A percentile compares a stretch with the other conserved stretches of the same genome.
These are phyloP conservation scores for Sesia bembeciformis DNA, from an alignment of 2,888 invertebrate genomes.

Conservation along the genomic window DNA sequence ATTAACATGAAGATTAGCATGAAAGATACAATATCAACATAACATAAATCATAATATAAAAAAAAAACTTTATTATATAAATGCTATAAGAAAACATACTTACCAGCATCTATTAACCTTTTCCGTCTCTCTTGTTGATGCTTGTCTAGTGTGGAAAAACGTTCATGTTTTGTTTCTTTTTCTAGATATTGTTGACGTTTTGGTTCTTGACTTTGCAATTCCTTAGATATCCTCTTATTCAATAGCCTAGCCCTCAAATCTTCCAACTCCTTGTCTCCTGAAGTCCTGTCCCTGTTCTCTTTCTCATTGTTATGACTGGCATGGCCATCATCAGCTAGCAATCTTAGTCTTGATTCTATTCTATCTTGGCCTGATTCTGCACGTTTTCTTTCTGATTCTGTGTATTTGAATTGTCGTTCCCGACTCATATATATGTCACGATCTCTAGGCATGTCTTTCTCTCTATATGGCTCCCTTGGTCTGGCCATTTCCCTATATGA, in stretches of 20 bases:
- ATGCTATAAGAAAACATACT: slow-evolving; percentile 5
- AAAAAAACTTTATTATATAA: not conserved
- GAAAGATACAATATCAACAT: not conserved
- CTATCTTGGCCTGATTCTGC: slow-evolving; percentile 35
- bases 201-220: slow-evolving; percentile 67
- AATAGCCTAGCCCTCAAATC: slow-evolving; percentile 83
- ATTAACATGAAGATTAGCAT: slow-evolving; percentile 1
- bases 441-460: slow-evolving; percentile 40
- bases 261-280: slow-evolving; percentile 78
- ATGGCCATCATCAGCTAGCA: slow-evolving; percentile 52
- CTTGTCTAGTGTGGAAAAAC: slow-evolving; percentile 55
- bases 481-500: slow-evolving; percentile 8
- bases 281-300: slow-evolving; percentile 60
- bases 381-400: slow-evolving; percentile 49
- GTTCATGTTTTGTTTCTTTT: slow-evolving; percentile 50
- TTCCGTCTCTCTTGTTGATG: slow-evolving; percentile 77
- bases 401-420: slow-evolving; percentile 53
- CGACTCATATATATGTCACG: slow-evolving; percentile 42
- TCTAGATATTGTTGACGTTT: slow-evolving; percentile 61
- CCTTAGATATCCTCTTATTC: slow-evolving; percentile 80
- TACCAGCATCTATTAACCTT: slow-evolving; percentile 81
- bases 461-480: slow-evolving; percentile 41
- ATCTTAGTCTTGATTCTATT: slow-evolving; percentile 54
- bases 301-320: slow-evolving; percentile 57
- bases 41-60: not conserved